Conservation (phyloP, 2,113 vertebrate species). For the Ammodytes dubius region DNA sequence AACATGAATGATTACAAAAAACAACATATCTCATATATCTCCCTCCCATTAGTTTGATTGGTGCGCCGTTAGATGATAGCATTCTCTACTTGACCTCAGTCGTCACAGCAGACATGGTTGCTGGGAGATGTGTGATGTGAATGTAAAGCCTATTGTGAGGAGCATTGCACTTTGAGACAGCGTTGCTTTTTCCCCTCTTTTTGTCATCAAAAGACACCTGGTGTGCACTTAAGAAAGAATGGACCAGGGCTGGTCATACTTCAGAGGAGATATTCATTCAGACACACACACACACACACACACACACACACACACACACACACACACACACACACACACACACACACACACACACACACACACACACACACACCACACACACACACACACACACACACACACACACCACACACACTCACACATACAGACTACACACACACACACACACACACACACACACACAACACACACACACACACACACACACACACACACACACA, state of each 20-base stretch:
- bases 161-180: not conserved
- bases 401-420: too few species aligned
- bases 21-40: not conserved
- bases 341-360: constrained; percentile 6
- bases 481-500: not conserved
- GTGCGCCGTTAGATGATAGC: not conserved
- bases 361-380: not conserved
- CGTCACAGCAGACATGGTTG: not conserved
- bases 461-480: constrained; percentile 9
- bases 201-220: constrained; percentile 39
- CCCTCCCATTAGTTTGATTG: not conserved
- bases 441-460: too few species aligned
- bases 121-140: constrained; percentile 22
- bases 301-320: not conserved
- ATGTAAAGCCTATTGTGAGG: constrained; percentile 22
- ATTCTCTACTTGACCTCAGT: not conserved
- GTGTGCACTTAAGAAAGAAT: constrained; percentile 44
- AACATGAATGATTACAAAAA: not conserved
- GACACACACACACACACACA: constrained; percentile 7
- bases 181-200: not conserved
- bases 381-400: constrained; percentile 1
- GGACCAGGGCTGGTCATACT: constrained; percentile 45
- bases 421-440: not conserved
- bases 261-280: constrained; percentile 18
- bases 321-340: not conserved